phyloP scores from a whole-genome alignment of 2,888 invertebrate species.

The Nudaria mundana region DNA sequence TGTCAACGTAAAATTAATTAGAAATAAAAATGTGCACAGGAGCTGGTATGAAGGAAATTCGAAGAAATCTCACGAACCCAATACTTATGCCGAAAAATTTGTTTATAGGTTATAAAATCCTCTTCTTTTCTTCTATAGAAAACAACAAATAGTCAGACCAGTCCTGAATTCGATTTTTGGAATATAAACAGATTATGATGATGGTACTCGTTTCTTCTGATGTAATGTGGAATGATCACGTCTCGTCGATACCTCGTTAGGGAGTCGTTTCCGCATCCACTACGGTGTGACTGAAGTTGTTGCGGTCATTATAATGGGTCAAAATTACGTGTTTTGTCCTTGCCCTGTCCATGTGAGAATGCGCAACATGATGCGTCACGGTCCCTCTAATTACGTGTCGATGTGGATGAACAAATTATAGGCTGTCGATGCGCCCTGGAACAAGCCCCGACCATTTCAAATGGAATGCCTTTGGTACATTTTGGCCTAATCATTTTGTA shows the following conservation, averaged over 20 bases:
- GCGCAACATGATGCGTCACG: slow-evolving; percentile 69
- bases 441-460: slow-evolving; percentile 45
- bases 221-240: too few species aligned
- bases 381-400: slow-evolving; percentile 68
- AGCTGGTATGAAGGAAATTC: too few species aligned
- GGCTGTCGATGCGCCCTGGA: slow-evolving; percentile 50
- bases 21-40: too few species aligned
- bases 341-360: slow-evolving; percentile 67
- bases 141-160: too few species aligned
- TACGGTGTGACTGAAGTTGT: slow-evolving; percentile 56
- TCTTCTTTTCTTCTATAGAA: too few species aligned
- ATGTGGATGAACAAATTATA: slow-evolving; percentile 76
- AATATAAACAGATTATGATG: too few species aligned
- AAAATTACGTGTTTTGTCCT: slow-evolving; percentile 74
- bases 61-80: too few species aligned
- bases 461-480: slow-evolving; percentile 49
- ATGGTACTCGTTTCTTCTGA: too few species aligned
- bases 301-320: slow-evolving; percentile 74
- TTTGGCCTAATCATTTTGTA: slow-evolving; percentile 46
- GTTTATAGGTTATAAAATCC: too few species aligned
- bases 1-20: too few species aligned
- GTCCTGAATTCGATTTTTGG: too few species aligned
- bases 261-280: slow-evolving; percentile 3
- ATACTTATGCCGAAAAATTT: too few species aligned
- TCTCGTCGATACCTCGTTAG: not conserved